Evolutionary conservation across 2,888 invertebrate genomes (phyloP), one percentile per base, ranked within the genome.

Genomic region (Dexiosoma caninum): DNA sequence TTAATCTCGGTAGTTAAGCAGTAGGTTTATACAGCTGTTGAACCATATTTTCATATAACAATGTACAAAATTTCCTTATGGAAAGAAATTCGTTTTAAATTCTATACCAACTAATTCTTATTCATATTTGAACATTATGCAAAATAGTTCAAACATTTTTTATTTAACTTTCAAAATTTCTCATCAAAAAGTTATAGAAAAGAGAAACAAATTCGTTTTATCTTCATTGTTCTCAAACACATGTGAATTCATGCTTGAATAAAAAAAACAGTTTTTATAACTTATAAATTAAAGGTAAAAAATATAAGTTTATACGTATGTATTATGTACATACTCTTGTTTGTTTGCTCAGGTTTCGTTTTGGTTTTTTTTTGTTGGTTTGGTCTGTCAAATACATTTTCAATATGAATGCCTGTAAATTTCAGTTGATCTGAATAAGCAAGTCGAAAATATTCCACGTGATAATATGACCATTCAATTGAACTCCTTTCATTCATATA

Each of bases 381-480:
- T 9, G 10, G 16, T 35, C 2, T 27, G 27, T 3, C 27, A 27
- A 3, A 27, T 27, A 27, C 27, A 27, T n/a, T n/a, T n/a, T n/a
- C n/a, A n/a, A n/a, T n/a, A n/a, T 3, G 27, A 7, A 55, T 21
- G 35, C 19, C 16, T 55, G 32, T 55, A 16, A 12, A 32, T 55
- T 32, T 55, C 19, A 32, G 27, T 42, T 21, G 14, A 21, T 8
- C 44, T 64, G 53, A 67, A 60, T 44, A 57, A 55, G 19, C 4
- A 55, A 19, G 7, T 19, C 21, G 8, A 55, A 27, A 16, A 16
- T 30, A 32, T 30, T 16, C 49, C 79, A 57, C 60, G 70, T 76
- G 80, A 70, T 71, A 75, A 75, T 44, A 60, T 21, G 71, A 49
- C 35, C 2, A 5, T 35, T 49, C 35, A 21, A 44, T 8, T 60